Evolutionary conservation across 2,888 invertebrate species (phyloP).

Genomic region (Lasioglossum leucozonium): DNA sequence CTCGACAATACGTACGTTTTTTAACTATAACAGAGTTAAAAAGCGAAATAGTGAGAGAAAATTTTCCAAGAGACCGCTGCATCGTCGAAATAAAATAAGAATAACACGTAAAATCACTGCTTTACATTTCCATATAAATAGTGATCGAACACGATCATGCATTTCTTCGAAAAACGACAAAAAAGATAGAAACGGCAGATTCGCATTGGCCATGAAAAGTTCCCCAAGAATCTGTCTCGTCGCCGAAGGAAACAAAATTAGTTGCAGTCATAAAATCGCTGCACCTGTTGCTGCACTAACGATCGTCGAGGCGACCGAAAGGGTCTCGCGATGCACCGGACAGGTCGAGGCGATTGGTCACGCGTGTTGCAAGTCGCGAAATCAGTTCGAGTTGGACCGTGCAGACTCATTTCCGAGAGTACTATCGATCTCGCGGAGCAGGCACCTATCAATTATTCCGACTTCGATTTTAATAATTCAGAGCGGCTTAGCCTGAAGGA

Average conservation of each 20-base stretch:
- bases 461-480: constrained; percentile 62
- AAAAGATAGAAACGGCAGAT: neutral
- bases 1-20: too few relatives aligned
- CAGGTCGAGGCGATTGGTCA: neutral
- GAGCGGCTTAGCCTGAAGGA: constrained; percentile 13
- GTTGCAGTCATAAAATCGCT: constrained; percentile 11
- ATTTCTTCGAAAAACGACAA: neutral
- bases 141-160: neutral
- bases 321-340: neutral
- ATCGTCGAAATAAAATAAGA: too few relatives aligned
- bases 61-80: too few relatives aligned
- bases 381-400: too few relatives aligned
- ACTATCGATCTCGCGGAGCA: constrained; percentile 60
- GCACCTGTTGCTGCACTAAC: constrained; percentile 66
- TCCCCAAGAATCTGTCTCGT: neutral
- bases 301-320: constrained; percentile 35
- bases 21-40: too few relatives aligned
- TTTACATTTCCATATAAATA: neutral
- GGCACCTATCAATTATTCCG: constrained; percentile 62
- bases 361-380: neutral
- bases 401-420: constrained; percentile 62
- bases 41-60: too few relatives aligned
- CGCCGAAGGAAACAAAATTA: neutral
- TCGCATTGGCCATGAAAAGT: neutral
- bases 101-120: neutral